Percentiles rank a stretch among this genome's conserved stretches.
phyloP scores from a whole-genome alignment of 1,140 invertebrate genomes.

The Oncopeltus fasciatus region DNA sequence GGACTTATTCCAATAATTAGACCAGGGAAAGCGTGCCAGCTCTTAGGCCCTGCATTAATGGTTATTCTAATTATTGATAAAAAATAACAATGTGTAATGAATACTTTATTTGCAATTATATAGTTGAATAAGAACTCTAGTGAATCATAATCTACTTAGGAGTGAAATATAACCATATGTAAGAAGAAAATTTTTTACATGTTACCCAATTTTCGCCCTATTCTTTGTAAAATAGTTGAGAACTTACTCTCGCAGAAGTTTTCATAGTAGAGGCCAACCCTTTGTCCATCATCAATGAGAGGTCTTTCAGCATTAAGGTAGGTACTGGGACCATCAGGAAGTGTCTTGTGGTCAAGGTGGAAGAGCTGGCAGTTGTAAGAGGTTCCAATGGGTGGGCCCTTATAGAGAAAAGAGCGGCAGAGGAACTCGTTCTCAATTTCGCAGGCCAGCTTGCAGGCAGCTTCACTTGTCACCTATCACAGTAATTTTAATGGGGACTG shows the following conservation, averaged over 20 bases:
- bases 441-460: constrained; percentile 73
- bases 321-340: constrained; percentile 79
- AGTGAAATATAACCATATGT: too few relatives aligned
- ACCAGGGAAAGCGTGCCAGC: too few relatives aligned
- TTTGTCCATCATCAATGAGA: constrained; percentile 76
- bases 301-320: constrained; percentile 77
- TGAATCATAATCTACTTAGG: too few relatives aligned
- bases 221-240: too few relatives aligned
- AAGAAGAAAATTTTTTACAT: too few relatives aligned
- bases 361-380: constrained; percentile 82
- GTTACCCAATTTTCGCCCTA: too few relatives aligned
- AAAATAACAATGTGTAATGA: too few relatives aligned
- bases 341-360: constrained; percentile 79
- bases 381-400: constrained; percentile 53
- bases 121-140: too few relatives aligned
- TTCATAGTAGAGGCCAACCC: constrained; percentile 77
- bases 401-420: constrained; percentile 77
- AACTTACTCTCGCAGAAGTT: constrained; percentile 66
- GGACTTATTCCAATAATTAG: too few relatives aligned
- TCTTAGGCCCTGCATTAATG: too few relatives aligned
- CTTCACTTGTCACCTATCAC: constrained; percentile 54
- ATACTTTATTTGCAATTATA: too few relatives aligned
- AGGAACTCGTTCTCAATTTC: constrained; percentile 86
- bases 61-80: too few relatives aligned
- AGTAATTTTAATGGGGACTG: not conserved